Evolutionary conservation across 2,113 vertebrate species (phyloP).

Genomic region (Dicentrarchus labrax): DNA sequence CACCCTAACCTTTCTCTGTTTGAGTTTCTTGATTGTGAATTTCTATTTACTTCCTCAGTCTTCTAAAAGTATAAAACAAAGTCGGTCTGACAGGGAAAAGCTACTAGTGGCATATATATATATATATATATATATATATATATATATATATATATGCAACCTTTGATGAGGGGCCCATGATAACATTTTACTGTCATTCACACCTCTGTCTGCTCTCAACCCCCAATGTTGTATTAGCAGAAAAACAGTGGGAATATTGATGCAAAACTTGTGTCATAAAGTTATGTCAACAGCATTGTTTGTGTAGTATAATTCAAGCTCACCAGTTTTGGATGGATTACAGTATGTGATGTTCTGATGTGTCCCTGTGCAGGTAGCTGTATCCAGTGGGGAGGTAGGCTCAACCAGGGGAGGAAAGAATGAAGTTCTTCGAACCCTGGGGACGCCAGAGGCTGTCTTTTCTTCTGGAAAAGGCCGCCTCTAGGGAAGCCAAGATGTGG

Average conservation of each 20-base stretch:
- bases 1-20: too few relatives aligned
- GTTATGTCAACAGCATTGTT: background rate
- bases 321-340: background rate
- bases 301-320: background rate
- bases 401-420: constrained; percentile 90
- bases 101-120: too few relatives aligned
- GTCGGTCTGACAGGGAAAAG: background rate
- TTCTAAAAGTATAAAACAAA: background rate
- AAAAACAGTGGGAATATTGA: background rate
- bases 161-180: background rate
- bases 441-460: constrained; percentile 96
- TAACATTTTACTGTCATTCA: background rate
- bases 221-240: background rate
- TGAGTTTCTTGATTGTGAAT: background rate
- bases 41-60: too few relatives aligned
- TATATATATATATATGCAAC: too few relatives aligned
- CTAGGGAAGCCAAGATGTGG: constrained; percentile 97
- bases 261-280: background rate
- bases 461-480: constrained; percentile 94
- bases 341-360: background rate
- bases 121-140: too few relatives aligned
- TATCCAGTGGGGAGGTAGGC: constrained; percentile 95
- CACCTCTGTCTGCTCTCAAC: background rate
- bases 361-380: constrained; percentile 90
- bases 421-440: constrained; percentile 95